phyloP scores from a whole-genome alignment of 2,797 vertebrate species.

The Cyprinodon diabolis region DNA sequence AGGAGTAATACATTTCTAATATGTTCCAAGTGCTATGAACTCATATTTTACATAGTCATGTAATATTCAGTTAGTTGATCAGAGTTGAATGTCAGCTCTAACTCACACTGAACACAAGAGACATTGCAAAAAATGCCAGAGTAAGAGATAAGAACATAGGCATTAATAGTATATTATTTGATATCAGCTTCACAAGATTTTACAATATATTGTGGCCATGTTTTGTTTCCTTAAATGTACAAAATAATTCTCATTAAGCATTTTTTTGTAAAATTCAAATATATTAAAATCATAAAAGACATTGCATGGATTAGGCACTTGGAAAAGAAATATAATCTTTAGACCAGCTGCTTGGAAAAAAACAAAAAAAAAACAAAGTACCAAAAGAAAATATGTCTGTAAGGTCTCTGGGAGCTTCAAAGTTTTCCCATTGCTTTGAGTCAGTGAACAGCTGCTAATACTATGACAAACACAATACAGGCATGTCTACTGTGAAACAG shows the following conservation, averaged over 20 bases:
- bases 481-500: conserved; percentile 43
- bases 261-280: neutral
- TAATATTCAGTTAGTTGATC: neutral
- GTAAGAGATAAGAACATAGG: neutral
- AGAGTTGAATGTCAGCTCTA: neutral
- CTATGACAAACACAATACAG: conserved; percentile 38
- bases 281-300: conserved; percentile 13
- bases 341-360: conserved; percentile 16
- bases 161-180: neutral
- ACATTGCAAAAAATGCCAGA: neutral
- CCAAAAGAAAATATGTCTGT: conserved; percentile 1
- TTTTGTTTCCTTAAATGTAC: too few species aligned
- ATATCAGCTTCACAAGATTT: neutral
- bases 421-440: conserved; percentile 26
- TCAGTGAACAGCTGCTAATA: conserved; percentile 48
- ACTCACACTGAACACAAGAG: neutral
- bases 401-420: conserved; percentile 10
- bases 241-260: neutral
- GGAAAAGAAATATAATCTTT: conserved; percentile 19
- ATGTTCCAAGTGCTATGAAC: too few species aligned
- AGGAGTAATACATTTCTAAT: too few species aligned
- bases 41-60: too few species aligned
- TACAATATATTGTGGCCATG: neutral
- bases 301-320: neutral
- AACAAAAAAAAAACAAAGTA: conserved; percentile 5